A percentile compares a stretch with the other conserved stretches of the same genome.
These are phyloP conservation scores for Phania funesta DNA, from an alignment of 2,888 invertebrate genomes.

Conservation along the genomic window DNA sequence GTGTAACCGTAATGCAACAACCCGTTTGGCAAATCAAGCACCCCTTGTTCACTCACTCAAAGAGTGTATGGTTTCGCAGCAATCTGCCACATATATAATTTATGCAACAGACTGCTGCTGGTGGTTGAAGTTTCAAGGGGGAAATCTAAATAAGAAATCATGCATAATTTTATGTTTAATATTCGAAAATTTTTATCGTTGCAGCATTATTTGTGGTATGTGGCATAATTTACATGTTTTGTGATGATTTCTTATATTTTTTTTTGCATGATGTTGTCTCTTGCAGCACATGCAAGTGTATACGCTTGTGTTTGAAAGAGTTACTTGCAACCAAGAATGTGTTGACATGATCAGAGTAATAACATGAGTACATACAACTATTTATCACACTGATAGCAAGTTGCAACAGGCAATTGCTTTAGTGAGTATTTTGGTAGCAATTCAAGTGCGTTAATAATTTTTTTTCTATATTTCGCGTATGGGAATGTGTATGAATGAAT, in stretches of 20 bases:
- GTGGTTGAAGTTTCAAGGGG: not conserved
- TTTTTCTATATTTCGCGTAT: no score
- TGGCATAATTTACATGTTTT: conserved; percentile 46
- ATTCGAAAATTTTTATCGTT: conserved; percentile 31
- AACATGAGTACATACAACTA: no score
- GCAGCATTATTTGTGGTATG: conserved; percentile 14
- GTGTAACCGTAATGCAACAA: conserved; percentile 10
- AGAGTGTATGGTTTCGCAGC: conserved; percentile 6
- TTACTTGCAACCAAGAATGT: conserved; percentile 40
- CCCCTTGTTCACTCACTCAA: conserved; percentile 25
- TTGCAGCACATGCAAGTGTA: not conserved
- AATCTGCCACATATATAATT: not conserved
- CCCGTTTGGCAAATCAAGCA: not conserved
- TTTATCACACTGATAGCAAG: conserved; percentile 41
- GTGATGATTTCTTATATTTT: not conserved
- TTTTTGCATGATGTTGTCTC: not conserved
- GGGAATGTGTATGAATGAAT: no score
- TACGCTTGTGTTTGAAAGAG: not conserved
- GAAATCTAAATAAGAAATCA: conserved; percentile 23
- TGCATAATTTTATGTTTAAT: conserved; percentile 50
- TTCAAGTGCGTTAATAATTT: no score
- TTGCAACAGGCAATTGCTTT: not conserved
- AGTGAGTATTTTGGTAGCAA: not conserved
- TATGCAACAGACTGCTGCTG: conserved; percentile 21
- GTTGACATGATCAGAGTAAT: conserved; percentile 64